These are phyloP conservation scores for Acanthisitta chloris DNA, from an alignment of 2,113 vertebrate genomes.

Conservation along the genomic window DNA sequence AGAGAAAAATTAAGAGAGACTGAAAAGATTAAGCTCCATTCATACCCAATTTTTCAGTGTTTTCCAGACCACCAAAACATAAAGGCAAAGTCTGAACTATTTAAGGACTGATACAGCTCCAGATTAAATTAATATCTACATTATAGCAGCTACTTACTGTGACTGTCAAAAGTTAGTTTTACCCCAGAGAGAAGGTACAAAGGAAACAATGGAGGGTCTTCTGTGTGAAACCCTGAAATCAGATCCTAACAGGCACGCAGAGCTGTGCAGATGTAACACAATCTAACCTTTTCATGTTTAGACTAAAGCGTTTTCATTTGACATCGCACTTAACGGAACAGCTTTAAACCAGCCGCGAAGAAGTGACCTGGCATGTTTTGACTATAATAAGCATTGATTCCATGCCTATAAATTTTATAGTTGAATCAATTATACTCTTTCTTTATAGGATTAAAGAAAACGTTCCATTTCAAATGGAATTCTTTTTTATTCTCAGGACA, in stretches of 20 bases:
- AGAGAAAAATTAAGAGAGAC: not conserved
- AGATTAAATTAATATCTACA: constrained; percentile 63
- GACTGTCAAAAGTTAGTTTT: constrained; percentile 62
- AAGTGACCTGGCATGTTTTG: constrained; percentile 72
- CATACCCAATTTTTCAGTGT: constrained; percentile 51
- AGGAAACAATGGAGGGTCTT: constrained; percentile 61
- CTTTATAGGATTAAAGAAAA: constrained; percentile 65
- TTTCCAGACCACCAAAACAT: constrained; percentile 27
- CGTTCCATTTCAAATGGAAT: constrained; percentile 63
- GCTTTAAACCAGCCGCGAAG: constrained; percentile 67
- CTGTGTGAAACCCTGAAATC: constrained; percentile 57
- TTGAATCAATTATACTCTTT: constrained; percentile 68
- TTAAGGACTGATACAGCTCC: constrained; percentile 54
- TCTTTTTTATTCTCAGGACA: constrained; percentile 49
- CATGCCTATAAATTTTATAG: constrained; percentile 65
- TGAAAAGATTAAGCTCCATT: constrained; percentile 44
- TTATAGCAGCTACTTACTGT: constrained; percentile 56
- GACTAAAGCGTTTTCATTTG: constrained; percentile 54
- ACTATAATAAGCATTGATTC: constrained; percentile 68
- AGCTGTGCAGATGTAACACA: constrained; percentile 52
- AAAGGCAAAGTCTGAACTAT: constrained; percentile 47
- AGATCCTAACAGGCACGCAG: constrained; percentile 34
- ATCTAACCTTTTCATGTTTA: constrained; percentile 72
- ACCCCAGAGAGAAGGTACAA: constrained; percentile 56
- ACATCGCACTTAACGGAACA: constrained; percentile 42